Percentiles rank a stretch among this genome's conserved stretches.
These are phyloP conservation scores for Neolamprologus devosi DNA, from an alignment of 2,113 vertebrate genomes.

Conservation along the genomic window DNA sequence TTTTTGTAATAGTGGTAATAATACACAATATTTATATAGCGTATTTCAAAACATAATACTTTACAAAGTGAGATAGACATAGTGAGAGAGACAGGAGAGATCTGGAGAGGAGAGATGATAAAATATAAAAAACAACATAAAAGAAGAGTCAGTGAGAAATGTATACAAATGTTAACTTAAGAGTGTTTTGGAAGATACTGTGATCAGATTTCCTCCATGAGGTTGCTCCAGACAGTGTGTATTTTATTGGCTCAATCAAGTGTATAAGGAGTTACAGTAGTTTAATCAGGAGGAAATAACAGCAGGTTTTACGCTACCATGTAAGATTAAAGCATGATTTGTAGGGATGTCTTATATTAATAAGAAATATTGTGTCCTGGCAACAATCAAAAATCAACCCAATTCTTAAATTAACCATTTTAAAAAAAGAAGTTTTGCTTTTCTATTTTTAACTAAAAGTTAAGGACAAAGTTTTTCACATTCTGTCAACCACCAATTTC, in stretches of 20 bases:
- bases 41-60: neutral
- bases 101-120: neutral
- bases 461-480: neutral
- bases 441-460: neutral
- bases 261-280: neutral
- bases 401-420: neutral
- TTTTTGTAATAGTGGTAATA: neutral
- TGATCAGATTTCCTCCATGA: neutral
- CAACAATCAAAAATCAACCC: neutral
- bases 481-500: neutral
- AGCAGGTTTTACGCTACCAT: rapidly evolving
- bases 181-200: neutral
- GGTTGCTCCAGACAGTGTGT: neutral
- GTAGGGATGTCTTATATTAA: rapidly evolving
- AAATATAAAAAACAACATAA: neutral
- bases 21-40: neutral
- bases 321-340: neutral
- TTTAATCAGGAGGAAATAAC: neutral
- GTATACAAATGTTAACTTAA: neutral
- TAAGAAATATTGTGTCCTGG: neutral
- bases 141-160: neutral
- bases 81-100: rapidly evolving
- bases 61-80: neutral
- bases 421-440: rapidly evolving
- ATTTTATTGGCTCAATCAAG: neutral